These are phyloP conservation scores for Dilophus febrilis DNA, from an alignment of 2,888 invertebrate genomes.

Conservation along the genomic window DNA sequence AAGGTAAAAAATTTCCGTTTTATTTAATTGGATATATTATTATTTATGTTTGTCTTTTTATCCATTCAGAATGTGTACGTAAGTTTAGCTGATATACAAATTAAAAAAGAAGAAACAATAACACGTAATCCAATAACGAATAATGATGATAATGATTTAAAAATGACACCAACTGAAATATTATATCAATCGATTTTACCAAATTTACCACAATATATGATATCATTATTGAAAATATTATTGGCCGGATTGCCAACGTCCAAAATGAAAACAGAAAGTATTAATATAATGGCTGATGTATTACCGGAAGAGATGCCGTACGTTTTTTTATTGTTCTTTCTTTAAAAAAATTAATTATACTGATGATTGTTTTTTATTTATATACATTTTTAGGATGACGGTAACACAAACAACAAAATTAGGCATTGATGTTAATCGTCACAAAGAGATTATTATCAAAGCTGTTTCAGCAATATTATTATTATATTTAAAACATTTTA, in stretches of 20 bases:
- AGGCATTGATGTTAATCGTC: slow-evolving; percentile 93
- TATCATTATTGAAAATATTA: slow-evolving; percentile 87
- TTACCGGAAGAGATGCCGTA: slow-evolving; percentile 94
- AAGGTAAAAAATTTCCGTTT: slow-evolving; percentile 29
- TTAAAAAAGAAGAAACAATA: slow-evolving; percentile 79
- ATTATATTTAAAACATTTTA: slow-evolving; percentile 89
- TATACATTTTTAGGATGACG: slow-evolving; percentile 45
- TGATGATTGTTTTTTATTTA: not conserved
- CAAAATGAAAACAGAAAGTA: slow-evolving; percentile 94
- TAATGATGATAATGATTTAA: slow-evolving; percentile 64
- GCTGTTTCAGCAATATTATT: slow-evolving; percentile 81
- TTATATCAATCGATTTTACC: slow-evolving; percentile 90
- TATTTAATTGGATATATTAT: not conserved
- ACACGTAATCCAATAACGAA: slow-evolving; percentile 79
- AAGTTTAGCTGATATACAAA: slow-evolving; percentile 83
- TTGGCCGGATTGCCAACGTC: slow-evolving; percentile 97
- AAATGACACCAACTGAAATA: slow-evolving; percentile 69
- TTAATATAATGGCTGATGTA: slow-evolving; percentile 96
- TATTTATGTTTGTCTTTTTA: too few species aligned
- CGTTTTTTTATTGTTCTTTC: slow-evolving; percentile 21
- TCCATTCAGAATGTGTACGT: slow-evolving; percentile 81
- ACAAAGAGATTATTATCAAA: slow-evolving; percentile 98
- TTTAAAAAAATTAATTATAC: too few species aligned
- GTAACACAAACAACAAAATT: slow-evolving; percentile 87
- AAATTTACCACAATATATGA: slow-evolving; percentile 94